These are phyloP conservation scores for Zaprionus camerounensis DNA, from an alignment of 1,140 invertebrate genomes.

Conservation along the genomic window DNA sequence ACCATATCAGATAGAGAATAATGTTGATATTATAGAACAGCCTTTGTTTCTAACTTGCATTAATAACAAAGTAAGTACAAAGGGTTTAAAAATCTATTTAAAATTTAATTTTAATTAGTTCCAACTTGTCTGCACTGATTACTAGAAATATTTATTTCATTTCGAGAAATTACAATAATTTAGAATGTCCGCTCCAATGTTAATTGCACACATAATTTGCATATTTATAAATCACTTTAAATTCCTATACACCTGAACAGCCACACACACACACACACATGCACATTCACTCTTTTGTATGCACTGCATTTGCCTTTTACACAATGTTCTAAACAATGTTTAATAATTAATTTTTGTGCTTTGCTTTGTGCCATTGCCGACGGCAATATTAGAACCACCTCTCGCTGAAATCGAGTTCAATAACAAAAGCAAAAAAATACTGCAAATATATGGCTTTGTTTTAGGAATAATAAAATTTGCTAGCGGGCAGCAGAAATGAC, in stretches of 20 bases:
- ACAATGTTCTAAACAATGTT: conserved; percentile 60
- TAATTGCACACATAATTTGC: conserved; percentile 44
- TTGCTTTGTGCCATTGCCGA: conserved; percentile 63
- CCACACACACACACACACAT: conserved; percentile 43
- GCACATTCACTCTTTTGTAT: conserved; percentile 25
- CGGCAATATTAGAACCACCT: conserved; percentile 42
- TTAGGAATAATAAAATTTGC: conserved; percentile 71
- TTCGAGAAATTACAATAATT: conserved; percentile 35
- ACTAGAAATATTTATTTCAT: conserved; percentile 2
- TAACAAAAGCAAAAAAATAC: conserved; percentile 44
- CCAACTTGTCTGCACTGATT: conserved; percentile 6
- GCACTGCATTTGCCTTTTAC: conserved; percentile 49
- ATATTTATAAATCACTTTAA: conserved; percentile 50
- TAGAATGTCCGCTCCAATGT: conserved; percentile 19
- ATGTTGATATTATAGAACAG: no score
- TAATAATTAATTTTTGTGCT: conserved; percentile 76
- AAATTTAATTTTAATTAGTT: background rate
- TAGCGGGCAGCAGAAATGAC: conserved; percentile 35
- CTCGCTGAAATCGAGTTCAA: conserved; percentile 36
- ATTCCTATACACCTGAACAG: conserved; percentile 39
- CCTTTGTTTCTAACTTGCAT: no score
- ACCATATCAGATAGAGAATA: no score
- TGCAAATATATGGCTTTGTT: conserved; percentile 50
- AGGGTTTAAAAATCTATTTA: background rate
- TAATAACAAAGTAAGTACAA: no score